phyloP scores from a whole-genome alignment of 2,888 invertebrate genomes.

The Alloscopus bannaensis region DNA sequence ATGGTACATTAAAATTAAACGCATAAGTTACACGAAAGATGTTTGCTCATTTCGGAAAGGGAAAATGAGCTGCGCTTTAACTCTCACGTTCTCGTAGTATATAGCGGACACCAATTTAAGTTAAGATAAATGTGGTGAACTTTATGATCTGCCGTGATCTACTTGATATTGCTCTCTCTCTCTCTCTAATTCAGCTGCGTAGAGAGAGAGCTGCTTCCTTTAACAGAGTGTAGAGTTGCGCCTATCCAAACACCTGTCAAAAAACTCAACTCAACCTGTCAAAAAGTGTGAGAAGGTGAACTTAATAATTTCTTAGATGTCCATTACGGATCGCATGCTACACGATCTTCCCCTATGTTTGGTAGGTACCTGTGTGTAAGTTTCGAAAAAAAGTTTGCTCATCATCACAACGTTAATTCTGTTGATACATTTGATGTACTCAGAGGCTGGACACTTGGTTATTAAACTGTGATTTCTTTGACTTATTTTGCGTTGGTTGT shows the following conservation, averaged over 20 bases:
- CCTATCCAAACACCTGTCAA: conserved; percentile 60
- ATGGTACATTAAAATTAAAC: conserved; percentile 37
- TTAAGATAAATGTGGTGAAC: background rate
- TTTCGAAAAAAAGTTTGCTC: conserved; percentile 1
- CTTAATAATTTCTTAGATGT: conserved; percentile 54
- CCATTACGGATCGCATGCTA: conserved; percentile 29
- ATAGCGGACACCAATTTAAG: conserved; percentile 13
- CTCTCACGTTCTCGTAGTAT: conserved; percentile 23
- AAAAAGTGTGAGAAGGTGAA: conserved; percentile 60
- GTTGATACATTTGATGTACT: conserved; percentile 46
- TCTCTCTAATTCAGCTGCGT: too few species aligned
- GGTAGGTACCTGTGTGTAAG: background rate
- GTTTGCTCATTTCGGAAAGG: conserved; percentile 19
- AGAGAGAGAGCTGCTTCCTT: too few species aligned
- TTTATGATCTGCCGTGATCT: conserved; percentile 41
- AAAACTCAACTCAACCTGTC: conserved; percentile 59
- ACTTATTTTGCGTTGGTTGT: conserved; percentile 59
- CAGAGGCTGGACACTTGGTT: conserved; percentile 39
- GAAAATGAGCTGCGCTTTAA: background rate
- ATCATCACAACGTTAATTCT: conserved; percentile 1
- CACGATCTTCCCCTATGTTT: background rate
- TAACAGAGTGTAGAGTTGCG: too few species aligned
- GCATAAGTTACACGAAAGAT: conserved; percentile 10
- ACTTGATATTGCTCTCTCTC: conserved; percentile 61
- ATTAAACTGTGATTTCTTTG: conserved; percentile 49